Evolutionary conservation across 2,888 invertebrate species (phyloP).

Genomic region (Augiades crinisus): DNA sequence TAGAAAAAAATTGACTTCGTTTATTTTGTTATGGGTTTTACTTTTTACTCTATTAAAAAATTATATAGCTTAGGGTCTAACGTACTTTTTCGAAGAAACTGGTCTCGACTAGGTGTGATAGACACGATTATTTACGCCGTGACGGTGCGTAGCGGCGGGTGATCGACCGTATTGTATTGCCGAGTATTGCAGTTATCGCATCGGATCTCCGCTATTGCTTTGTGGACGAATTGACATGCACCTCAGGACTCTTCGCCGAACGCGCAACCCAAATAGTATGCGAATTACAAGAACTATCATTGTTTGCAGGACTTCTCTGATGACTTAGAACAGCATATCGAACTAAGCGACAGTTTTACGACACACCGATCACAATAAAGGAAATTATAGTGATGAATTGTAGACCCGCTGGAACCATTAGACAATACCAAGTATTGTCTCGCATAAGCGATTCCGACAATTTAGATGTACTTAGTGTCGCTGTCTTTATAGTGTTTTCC

Average conservation of each 20-base stretch:
- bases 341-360: conserved; percentile 22
- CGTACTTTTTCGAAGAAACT: too few species aligned
- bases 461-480: conserved; percentile 12
- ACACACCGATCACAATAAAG: conserved; percentile 4
- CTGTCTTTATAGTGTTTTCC: background rate
- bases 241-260: conserved; percentile 59
- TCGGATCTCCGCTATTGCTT: conserved; percentile 74
- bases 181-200: conserved; percentile 56
- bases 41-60: too few species aligned
- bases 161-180: conserved; percentile 64
- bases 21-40: too few species aligned
- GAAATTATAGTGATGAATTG: conserved; percentile 8
- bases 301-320: conserved; percentile 49
- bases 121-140: conserved; percentile 23
- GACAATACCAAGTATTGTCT: conserved; percentile 7
- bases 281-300: conserved; percentile 57
- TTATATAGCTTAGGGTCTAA: too few species aligned
- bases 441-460: conserved; percentile 12
- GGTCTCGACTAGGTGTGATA: too few species aligned
- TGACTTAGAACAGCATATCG: conserved; percentile 43
- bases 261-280: conserved; percentile 60
- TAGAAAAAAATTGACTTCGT: too few species aligned
- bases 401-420: background rate
- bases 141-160: conserved; percentile 44
- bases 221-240: conserved; percentile 70